Base-by-base conservation (phyloP, 2,888 invertebrate genomes). In the Meteorus colon region DNA sequence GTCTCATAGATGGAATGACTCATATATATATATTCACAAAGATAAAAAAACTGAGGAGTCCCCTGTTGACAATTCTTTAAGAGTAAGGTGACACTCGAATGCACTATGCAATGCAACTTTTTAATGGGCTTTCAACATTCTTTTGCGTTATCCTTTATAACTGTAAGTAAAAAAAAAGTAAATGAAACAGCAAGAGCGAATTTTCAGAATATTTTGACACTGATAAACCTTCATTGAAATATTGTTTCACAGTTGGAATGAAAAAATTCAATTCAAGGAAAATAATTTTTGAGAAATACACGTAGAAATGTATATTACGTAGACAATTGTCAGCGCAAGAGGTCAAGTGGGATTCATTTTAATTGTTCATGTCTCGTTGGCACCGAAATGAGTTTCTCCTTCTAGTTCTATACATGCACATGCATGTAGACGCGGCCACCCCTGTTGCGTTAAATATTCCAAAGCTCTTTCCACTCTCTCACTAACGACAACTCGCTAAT, bases 401-500 rank as follows among this genome's bases (percentile, higher is more conserved):
- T 75, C 79, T 66, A 81, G 79, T 77, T 78, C 68, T 80, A 81
- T 70, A 70, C 51, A 51, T n/a, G 19, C 8, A 48, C 16, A 48
- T 48, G 2, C n/a, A 48, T n/a, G n/a, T 48, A 6, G 8, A 55
- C 6, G n/a, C 19, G 5, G 55, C 55, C 16, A 79, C 79, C 81
- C 73, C 78, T 69, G 78, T 73, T 71, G 55, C 79, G 77, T 79
- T 86, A 81, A 81, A 86, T 86, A 84, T 84, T 86, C 84, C 77
- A 86, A 76, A 70, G 79, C 76, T 76, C 81, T 80, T 75, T 70
- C 75, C 70, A 80, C 82, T 81, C 80, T 77, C 68, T 77, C 55
- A 78, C 82, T 83, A 85, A 85, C 84, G 82, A 84, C 83, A 82
- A 82, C 81, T 80, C 82, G 79, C 85, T 86, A 86, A 86, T 86